Conservation (phyloP, 1,140 invertebrate genomes). For the Danaus plexippus region DNA sequence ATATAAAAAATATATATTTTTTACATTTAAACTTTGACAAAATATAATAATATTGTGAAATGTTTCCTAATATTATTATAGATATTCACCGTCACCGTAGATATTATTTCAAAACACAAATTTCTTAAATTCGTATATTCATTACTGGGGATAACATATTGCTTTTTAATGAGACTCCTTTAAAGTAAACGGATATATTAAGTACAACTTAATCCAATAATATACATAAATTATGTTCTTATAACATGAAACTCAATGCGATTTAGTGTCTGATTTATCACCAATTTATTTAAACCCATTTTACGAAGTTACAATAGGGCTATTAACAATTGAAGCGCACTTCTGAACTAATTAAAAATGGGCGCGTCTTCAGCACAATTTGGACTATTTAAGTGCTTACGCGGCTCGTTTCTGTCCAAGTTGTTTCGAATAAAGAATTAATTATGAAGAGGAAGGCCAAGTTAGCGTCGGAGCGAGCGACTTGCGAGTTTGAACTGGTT, state of each 20-base stretch:
- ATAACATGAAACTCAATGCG: conserved; percentile 15
- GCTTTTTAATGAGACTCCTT: no score
- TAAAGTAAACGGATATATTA: no score
- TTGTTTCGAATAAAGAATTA: conserved; percentile 71
- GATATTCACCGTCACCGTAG: conserved; percentile 9
- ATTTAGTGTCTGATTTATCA: conserved; percentile 26
- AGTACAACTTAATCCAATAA: conserved; percentile 7
- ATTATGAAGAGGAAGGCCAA: conserved; percentile 66
- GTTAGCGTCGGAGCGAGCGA: conserved; percentile 46
- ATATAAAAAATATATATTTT: no score
- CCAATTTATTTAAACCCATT: conserved; percentile 34
- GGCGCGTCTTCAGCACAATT: conserved; percentile 60
- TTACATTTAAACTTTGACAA: no score
- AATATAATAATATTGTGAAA: no score
- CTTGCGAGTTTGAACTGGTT: conserved; percentile 56
- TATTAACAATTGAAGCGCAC: conserved; percentile 63
- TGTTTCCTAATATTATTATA: neutral
- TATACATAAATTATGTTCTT: conserved; percentile 10
- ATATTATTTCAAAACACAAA: conserved; percentile 7
- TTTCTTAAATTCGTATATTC: no score
- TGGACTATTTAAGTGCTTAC: conserved; percentile 67
- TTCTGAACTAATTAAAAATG: conserved; percentile 69
- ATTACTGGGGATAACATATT: no score
- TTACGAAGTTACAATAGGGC: conserved; percentile 50
- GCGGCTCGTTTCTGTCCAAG: conserved; percentile 55